Evolutionary conservation across 2,888 invertebrate species (phyloP), one percentile per base, ranked within the genome.

Genomic region (Eugnorisma glareosa): DNA sequence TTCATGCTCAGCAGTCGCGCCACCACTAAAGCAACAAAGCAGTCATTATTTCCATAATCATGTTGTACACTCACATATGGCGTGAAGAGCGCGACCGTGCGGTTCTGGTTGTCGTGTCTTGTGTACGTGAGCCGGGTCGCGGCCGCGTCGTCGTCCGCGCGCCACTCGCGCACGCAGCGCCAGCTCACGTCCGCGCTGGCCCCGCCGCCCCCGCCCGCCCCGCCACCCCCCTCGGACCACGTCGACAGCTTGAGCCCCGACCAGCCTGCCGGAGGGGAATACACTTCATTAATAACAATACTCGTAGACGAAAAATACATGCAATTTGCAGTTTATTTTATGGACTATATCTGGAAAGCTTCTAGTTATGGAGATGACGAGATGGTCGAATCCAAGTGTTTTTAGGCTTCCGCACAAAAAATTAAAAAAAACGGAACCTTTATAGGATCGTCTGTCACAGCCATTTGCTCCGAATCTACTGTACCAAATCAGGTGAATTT

Each of bases 81-180:
- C 97, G 98, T 94, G 82, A 75, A 92, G 54, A 95, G 87, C 31
- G 93, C 87, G 73, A 93, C 97, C 97, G 94, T 82, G 11, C 91
- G 72, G 13, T 86, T 77, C 72, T 87, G 81, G 13, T 73, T 75
- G 74, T 91, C 92, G 68, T 79, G 82, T 0, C 91, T 81, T 48
- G 98, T 97, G 95, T 99, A 99, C 88, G 98, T 98, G 94, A 99
- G 98, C 91, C 98, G 98, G 94, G 99, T 98, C 37, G 99, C 98
- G 97, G 99, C 98, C 37, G 98, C 98, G 90, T 99, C 99, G 93
- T 99, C 99, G 94, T 99, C 99, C 7, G 98, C 97, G 92, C 98
- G 98, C 98, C 98, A 99, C 91, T 98, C 97, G 78, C 98, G 97
- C 82, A 99, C 98, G 87, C 97, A 97, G 82, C 98, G 97, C 99